Evolutionary conservation across 1,140 invertebrate species (phyloP), one percentile per base, ranked within the genome.

Genomic region (Asbolus verrucosus): DNA sequence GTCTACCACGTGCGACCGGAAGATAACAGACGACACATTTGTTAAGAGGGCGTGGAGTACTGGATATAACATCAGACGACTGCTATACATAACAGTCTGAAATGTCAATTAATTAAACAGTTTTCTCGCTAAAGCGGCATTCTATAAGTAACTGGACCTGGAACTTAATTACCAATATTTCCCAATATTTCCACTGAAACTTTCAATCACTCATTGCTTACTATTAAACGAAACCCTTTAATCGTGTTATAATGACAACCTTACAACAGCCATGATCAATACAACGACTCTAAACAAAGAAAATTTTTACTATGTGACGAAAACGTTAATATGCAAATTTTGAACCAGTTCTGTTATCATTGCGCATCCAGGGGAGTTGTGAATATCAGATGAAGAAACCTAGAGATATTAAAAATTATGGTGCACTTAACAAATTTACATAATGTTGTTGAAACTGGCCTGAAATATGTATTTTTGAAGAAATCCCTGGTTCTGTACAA

Each of bases 11-110:
- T 65, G 62, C 19, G 38, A 43, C 62, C 62, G 62, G 62, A 65
- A 65, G 62, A 65, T 39, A 62, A 54, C 46, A 54, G 46, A 54
- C 46, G 46, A 54, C 46, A 54, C 46, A 54, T 54, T 54, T 54
- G 18, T 54, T 54, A 27, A 54, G 21, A 54, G 46, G 46, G 46
- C 46, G 46, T 54, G 46, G 46, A 54, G 27, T 54, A 54, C 14
- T 21, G 46, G 46, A n/a, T n/a, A n/a, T 46, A 15, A 16, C 41
- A 46, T 14, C 41, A 19, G n/a, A n/a, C n/a, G n/a, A n/a, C n/a
- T n/a, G n/a, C 33, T 6, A 38, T 46, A 13, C 46, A 54, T 54
- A 54, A 54, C 21, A 11, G n/a, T 27, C 27, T 54, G 3, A 54
- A 54, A 54, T 54, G 46, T 54, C 46, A 54, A 11, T 1, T 2